Evolutionary conservation across 2,888 invertebrate species (phyloP).

Genomic region (Drosophila tripunctata): DNA sequence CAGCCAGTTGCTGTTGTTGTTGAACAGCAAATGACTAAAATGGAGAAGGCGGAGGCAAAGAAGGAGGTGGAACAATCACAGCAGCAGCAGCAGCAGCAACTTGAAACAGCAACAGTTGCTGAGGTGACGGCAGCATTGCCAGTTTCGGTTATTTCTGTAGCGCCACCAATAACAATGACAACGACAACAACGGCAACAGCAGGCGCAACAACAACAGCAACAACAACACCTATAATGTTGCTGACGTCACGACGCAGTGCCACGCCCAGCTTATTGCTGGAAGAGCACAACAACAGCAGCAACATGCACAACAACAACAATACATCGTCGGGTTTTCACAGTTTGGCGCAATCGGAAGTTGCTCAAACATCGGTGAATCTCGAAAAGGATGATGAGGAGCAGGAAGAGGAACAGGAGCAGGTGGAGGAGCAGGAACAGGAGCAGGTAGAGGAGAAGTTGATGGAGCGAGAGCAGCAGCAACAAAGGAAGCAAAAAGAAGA

Average conservation of each 20-base stretch:
- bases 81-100: constrained; percentile 3
- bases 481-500: background rate
- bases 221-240: background rate
- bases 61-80: background rate
- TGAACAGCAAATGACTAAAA: background rate
- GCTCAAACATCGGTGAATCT: background rate
- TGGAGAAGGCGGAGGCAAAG: background rate
- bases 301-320: constrained; percentile 70
- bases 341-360: constrained; percentile 69
- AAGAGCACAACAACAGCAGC: constrained; percentile 78
- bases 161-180: constrained; percentile 36
- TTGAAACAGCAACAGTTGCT: constrained; percentile 3
- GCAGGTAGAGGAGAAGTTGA: background rate
- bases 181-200: background rate
- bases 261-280: constrained; percentile 46
- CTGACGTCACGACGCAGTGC: constrained; percentile 22
- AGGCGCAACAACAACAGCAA: no score
- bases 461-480: background rate
- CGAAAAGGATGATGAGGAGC: background rate
- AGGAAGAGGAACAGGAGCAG: background rate
- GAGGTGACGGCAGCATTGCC: constrained; percentile 36
- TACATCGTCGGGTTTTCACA: constrained; percentile 80
- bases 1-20: background rate
- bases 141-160: constrained; percentile 66
- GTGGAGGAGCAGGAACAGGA: background rate